Conservation (phyloP, 2,888 invertebrate genomes). For the Caenorhabditis sp. region DNA sequence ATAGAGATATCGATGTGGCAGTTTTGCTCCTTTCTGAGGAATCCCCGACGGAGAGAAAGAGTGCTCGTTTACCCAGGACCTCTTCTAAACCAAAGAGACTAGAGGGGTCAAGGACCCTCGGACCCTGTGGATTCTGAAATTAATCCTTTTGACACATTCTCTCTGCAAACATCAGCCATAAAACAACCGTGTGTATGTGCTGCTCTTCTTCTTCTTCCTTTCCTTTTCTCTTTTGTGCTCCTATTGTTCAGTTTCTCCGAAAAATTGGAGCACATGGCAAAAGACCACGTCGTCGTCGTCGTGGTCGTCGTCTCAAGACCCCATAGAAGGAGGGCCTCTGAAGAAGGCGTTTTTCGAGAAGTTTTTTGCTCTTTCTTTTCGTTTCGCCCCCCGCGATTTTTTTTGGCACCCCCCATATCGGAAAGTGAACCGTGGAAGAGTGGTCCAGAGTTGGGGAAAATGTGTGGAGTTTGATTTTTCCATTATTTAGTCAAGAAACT, state of each 20-base stretch:
- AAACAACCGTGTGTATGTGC: slow-evolving; percentile 41
- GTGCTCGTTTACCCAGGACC: slow-evolving; percentile 8
- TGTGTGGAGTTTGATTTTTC: background rate
- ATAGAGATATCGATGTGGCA: slow-evolving; percentile 43
- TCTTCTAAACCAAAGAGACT: slow-evolving; percentile 7
- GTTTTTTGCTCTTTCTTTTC: slow-evolving; percentile 45
- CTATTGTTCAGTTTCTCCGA: slow-evolving; percentile 39
- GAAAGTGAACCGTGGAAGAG: slow-evolving; percentile 35
- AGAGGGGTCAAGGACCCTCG: slow-evolving; percentile 2
- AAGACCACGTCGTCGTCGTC: slow-evolving; percentile 31
- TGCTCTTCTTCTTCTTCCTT: slow-evolving; percentile 27
- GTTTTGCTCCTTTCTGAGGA: slow-evolving; percentile 6
- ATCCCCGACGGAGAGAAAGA: slow-evolving; percentile 19
- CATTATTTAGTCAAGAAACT: no score
- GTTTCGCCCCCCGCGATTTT: slow-evolving; percentile 10
- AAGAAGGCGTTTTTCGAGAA: slow-evolving; percentile 22
- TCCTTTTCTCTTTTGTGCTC: background rate
- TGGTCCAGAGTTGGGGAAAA: background rate
- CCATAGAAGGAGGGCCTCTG: background rate
- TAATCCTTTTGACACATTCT: slow-evolving; percentile 17
- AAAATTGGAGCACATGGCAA: slow-evolving; percentile 25
- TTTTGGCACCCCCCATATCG: slow-evolving; percentile 46
- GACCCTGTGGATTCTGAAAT: background rate
- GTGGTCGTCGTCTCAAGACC: slow-evolving; percentile 39
- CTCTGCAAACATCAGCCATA: slow-evolving; percentile 47